Base-by-base conservation (phyloP, 2,888 invertebrate species). In the Sericinus montela region DNA sequence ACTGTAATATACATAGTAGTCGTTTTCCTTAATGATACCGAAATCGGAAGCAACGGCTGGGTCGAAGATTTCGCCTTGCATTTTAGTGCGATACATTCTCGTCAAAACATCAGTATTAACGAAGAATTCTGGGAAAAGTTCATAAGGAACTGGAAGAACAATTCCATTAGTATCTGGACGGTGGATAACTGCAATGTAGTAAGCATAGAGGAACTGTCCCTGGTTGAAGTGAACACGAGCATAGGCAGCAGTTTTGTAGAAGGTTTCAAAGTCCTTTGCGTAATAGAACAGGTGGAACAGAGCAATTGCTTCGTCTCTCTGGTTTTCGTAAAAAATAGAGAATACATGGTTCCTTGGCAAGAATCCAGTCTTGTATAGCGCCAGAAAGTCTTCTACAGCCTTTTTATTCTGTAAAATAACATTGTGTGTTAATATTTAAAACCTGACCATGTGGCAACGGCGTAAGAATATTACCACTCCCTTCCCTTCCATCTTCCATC, bases 131-230 rank as follows among this genome's bases (percentile, higher is more conserved):
- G 94, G 94, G 59, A 90, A 81, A 25, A 93, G 79, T 83, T 94
- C 94, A 62, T 93, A 93, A n/a, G 91, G 84, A 1, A 93, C 91
- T 1, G 94, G 94, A 30, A 93, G 62, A 13, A 91, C 90, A 25
- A 93, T 70, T 45, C 90, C 88, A 41, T 79, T 74, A 46, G 90
- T 86, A 59, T 93, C 93, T 1, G 80, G 62, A 40, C 92, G 91
- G 60, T 92, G 92, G 15, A 91, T 64, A 5, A 91, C 69, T 32
- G 92, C 92, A 9, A 91, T 85, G 59, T 90, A 90, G 65, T 92
- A 82, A 3, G 91, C 84, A 64, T 93, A 93, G 3, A 91, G 67
- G 77, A 92, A 94, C 66, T 91, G 80, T 42, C 90, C 89, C 56
- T 91, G 91, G 72, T 94, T 93, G 19, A 92, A 67, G 61, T 90